These are phyloP conservation scores for Pangasius sanitwongsei DNA, from an alignment of 2,797 vertebrate species.

Conservation along the genomic window DNA sequence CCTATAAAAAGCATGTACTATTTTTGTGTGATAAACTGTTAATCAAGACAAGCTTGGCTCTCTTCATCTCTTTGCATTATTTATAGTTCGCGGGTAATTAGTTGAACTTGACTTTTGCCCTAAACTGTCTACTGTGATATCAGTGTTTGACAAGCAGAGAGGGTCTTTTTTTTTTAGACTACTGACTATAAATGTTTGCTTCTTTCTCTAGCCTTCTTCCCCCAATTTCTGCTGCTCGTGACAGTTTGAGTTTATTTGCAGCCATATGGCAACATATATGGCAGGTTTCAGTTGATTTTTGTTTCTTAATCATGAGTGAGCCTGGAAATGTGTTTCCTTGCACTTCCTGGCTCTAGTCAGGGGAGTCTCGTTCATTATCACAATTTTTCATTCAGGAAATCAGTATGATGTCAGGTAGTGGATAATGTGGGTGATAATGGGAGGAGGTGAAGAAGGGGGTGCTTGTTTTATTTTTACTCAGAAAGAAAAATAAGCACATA, in stretches of 20 bases:
- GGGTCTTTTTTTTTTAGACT: constrained; percentile 39
- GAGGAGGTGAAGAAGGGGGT: constrained; percentile 36
- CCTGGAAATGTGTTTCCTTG: constrained; percentile 33
- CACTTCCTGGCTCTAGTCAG: constrained; percentile 30
- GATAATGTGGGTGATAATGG: constrained; percentile 42
- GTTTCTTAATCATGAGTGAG: constrained; percentile 37
- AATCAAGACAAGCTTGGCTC: neutral
- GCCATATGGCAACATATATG: constrained; percentile 29
- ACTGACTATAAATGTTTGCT: constrained; percentile 45
- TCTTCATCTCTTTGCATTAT: constrained; percentile 36
- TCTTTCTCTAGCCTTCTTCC: constrained; percentile 21
- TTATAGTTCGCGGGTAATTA: constrained; percentile 46
- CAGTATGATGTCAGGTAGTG: constrained; percentile 27
- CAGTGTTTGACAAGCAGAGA: constrained; percentile 34
- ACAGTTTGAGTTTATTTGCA: constrained; percentile 50
- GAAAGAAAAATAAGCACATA: constrained; percentile 32
- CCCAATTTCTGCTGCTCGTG: constrained; percentile 28
- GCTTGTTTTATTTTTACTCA: constrained; percentile 37
- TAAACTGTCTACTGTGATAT: constrained; percentile 17
- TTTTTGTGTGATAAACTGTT: constrained; percentile 28
- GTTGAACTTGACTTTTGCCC: constrained; percentile 43
- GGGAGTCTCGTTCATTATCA: constrained; percentile 53
- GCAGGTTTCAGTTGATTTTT: constrained; percentile 31
- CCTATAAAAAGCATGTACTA: constrained; percentile 5
- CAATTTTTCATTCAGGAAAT: constrained; percentile 48